Base-by-base conservation (phyloP, 2,888 invertebrate genomes). In the Pardosa pseudoannulata region DNA sequence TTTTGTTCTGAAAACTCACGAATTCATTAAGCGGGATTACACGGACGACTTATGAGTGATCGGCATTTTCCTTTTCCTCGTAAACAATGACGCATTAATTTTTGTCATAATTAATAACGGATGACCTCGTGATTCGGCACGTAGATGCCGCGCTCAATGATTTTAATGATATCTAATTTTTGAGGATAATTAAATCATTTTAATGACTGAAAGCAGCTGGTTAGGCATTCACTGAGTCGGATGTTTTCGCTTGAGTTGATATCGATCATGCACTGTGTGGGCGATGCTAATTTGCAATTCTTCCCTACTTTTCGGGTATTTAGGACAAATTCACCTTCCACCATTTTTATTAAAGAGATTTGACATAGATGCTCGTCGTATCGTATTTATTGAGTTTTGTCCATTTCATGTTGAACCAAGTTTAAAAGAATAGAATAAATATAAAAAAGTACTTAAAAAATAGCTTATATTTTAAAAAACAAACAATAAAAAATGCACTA, bases 11-110 rank as follows among this genome's bases (percentile, higher is more conserved):
- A 1, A 65, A 65, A 65, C 13, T 29, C 70, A 70, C 70, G 70
- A 70, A 36, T 70, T 70, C 70, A 70, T 41, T 41, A 70, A 39
- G 41, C 27, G 1, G 27, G 28, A 70, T 70, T 70, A 41, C 70
- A 70, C 41, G 41, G 70, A 41, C 23, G 36, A 41, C 16, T 36
- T 16, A 41, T 41, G 23, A 11, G n/a, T 41, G 70, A 39, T 70
- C 36, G 70, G 36, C 23, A 27, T 28, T 70, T 28, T 16, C 36
- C 11, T 31, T 28, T 31, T 31, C 13, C 19, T 16, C 36, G 36
- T 1, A 70, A 70, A 68, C 36, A 68, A 36, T 70, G 41, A 70
- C 23, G 36, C 70, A 70, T 70, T 70, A 39, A 70, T 70, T 70
- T 27, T 36, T 28, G 39, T 41, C 41, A 27, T 41, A 70, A 70